These are phyloP conservation scores for Grus americana DNA, from an alignment of 2,113 vertebrate species.

Conservation along the genomic window DNA sequence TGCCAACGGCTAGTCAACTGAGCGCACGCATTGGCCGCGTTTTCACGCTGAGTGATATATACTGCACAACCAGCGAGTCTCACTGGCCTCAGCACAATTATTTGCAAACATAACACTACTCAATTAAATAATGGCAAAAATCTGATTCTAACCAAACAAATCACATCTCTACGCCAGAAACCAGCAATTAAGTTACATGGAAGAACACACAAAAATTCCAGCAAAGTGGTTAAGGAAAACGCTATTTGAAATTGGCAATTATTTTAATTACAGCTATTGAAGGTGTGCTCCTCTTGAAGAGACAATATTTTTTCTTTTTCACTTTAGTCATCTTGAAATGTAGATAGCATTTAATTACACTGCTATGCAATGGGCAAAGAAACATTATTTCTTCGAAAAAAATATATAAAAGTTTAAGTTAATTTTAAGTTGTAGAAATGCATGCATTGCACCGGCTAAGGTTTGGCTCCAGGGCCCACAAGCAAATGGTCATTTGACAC, in stretches of 20 bases:
- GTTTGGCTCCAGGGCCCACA: not conserved
- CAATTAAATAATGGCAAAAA: not conserved
- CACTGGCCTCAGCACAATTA: not conserved
- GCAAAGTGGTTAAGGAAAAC: not conserved
- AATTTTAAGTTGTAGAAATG: not conserved
- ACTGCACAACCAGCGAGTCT: not conserved
- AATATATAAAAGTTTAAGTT: not conserved
- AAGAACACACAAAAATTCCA: not conserved
- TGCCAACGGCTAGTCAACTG: not conserved
- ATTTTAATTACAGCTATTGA: not conserved
- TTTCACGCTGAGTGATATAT: not conserved
- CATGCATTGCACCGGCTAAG: not conserved
- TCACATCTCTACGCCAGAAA: not conserved
- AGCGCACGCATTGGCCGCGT: not conserved
- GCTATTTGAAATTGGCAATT: not conserved
- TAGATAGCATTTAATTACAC: not conserved
- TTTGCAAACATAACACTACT: not conserved
- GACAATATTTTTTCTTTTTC: not conserved
- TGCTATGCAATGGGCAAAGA: not conserved
- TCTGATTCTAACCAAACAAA: not conserved
- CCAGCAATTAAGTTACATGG: not conserved
- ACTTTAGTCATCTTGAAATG: not conserved
- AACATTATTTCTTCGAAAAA: not conserved
- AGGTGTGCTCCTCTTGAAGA: not conserved
- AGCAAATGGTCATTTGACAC: accelerated